A percentile compares a stretch with the other conserved stretches of the same genome.
Evolutionary conservation across 2,888 invertebrate species (phyloP).

Genomic region (Heteropelma amictum): DNA sequence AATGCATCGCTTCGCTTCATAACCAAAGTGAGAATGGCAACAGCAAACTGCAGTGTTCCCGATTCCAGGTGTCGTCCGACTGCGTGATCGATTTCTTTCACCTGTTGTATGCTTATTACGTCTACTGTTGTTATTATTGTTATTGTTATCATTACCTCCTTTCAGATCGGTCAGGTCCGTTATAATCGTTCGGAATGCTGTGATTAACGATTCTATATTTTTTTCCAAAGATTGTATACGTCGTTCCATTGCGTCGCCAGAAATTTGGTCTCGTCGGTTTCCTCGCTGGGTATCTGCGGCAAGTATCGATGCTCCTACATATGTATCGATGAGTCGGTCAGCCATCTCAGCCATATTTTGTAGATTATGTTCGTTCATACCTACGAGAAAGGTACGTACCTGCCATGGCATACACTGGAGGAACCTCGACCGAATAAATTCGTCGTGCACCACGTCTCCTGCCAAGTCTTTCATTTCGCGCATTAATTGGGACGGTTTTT

Average conservation of each 20-base stretch:
- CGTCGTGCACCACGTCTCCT: constrained; percentile 31
- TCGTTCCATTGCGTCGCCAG: not conserved
- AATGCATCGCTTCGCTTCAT: not conserved
- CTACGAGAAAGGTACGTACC: constrained; percentile 2
- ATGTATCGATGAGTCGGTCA: constrained; percentile 5
- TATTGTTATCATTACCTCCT: too few species aligned
- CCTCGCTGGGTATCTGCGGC: not conserved
- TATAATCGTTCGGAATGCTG: too few species aligned
- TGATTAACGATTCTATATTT: not conserved
- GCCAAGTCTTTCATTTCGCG: constrained; percentile 44
- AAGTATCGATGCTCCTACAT: not conserved
- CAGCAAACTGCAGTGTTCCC: too few species aligned
- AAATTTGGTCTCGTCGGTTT: not conserved
- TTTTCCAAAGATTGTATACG: not conserved
- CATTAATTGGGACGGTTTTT: constrained; percentile 49
- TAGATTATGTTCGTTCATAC: not conserved
- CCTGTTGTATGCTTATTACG: too few species aligned
- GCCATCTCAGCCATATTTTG: constrained; percentile 25
- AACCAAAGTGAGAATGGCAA: not conserved
- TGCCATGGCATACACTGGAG: constrained; percentile 25
- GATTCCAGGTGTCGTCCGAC: too few species aligned
- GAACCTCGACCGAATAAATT: too few species aligned
- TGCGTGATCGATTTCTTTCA: too few species aligned
- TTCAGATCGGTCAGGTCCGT: too few species aligned
- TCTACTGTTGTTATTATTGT: too few species aligned